Conservation (phyloP, 1,140 invertebrate species). For the Pseudomyrmex gracilis region DNA sequence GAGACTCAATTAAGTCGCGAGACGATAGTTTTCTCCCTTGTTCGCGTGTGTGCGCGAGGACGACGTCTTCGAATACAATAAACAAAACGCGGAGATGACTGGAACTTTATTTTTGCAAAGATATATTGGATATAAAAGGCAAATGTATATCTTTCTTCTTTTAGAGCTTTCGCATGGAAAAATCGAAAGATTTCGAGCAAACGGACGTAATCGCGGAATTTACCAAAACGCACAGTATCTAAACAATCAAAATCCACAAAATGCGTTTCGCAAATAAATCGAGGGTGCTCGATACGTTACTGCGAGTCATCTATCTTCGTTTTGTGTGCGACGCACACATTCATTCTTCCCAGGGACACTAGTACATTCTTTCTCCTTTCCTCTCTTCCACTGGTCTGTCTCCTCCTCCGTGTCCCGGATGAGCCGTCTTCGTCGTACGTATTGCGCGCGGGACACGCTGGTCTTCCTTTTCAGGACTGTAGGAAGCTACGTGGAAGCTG, state of each 20-base stretch:
- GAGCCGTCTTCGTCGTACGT: slow-evolving; percentile 49
- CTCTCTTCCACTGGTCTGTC: slow-evolving; percentile 52
- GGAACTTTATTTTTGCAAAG: too few species aligned
- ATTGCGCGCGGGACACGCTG: neutral
- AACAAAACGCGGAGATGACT: too few species aligned
- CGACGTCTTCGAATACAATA: neutral
- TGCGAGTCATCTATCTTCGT: slow-evolving; percentile 51
- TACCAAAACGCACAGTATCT: neutral
- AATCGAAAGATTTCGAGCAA: too few species aligned
- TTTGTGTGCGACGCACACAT: slow-evolving; percentile 30
- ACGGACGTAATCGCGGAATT: too few species aligned
- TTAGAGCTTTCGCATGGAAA: too few species aligned
- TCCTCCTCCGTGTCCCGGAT: slow-evolving; percentile 37
- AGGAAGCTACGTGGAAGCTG: slow-evolving; percentile 20
- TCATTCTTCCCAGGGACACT: slow-evolving; percentile 54
- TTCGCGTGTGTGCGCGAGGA: neutral
- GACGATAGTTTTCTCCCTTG: neutral
- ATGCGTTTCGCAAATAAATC: neutral
- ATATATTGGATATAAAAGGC: too few species aligned
- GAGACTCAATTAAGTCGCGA: neutral
- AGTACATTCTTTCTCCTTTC: slow-evolving; percentile 40
- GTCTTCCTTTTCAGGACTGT: slow-evolving; percentile 31
- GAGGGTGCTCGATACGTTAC: slow-evolving; percentile 42
- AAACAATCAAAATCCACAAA: neutral
- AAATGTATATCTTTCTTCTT: too few species aligned